These are phyloP conservation scores for Protaetia brevitarsis DNA, from an alignment of 1,140 invertebrate genomes.

Conservation along the genomic window DNA sequence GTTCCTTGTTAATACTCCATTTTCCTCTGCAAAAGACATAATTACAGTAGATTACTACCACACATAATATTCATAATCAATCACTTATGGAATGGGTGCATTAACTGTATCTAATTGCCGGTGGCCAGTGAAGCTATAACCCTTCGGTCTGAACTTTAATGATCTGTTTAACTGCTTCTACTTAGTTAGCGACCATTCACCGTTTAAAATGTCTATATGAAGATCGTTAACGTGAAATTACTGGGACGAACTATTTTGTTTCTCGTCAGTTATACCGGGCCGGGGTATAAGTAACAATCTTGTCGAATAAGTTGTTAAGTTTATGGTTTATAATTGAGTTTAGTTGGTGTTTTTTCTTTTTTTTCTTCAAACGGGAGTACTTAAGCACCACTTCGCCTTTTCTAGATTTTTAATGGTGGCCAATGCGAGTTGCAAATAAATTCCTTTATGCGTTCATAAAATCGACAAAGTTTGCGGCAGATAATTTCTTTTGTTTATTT, in stretches of 20 bases:
- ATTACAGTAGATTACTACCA: slow-evolving; percentile 18
- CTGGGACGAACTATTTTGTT: slow-evolving; percentile 35
- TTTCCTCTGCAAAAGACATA: slow-evolving; percentile 17
- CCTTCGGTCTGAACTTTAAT: slow-evolving; percentile 33
- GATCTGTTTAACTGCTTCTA: slow-evolving; percentile 35
- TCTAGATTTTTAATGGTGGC: background rate
- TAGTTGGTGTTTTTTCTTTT: background rate
- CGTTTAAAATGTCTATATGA: slow-evolving; percentile 34
- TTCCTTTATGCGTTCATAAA: slow-evolving; percentile 7
- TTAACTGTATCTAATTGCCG: slow-evolving; percentile 32
- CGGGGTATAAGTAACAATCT: slow-evolving; percentile 7
- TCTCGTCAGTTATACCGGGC: slow-evolving; percentile 15
- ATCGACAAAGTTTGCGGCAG: background rate
- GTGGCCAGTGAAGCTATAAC: slow-evolving; percentile 35
- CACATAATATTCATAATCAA: slow-evolving; percentile 25
- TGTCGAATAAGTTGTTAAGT: slow-evolving; percentile 12
- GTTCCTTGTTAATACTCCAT: background rate
- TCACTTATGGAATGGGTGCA: slow-evolving; percentile 21
- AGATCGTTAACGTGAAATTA: slow-evolving; percentile 35
- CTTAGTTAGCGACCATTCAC: slow-evolving; percentile 36
- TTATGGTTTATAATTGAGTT: slow-evolving; percentile 18
- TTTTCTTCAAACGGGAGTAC: background rate
- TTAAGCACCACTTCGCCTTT: background rate
- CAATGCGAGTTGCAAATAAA: background rate
- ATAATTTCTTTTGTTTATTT: background rate